Conservation (phyloP, 2,797 vertebrate genomes). For the Lepus oiostolus region DNA sequence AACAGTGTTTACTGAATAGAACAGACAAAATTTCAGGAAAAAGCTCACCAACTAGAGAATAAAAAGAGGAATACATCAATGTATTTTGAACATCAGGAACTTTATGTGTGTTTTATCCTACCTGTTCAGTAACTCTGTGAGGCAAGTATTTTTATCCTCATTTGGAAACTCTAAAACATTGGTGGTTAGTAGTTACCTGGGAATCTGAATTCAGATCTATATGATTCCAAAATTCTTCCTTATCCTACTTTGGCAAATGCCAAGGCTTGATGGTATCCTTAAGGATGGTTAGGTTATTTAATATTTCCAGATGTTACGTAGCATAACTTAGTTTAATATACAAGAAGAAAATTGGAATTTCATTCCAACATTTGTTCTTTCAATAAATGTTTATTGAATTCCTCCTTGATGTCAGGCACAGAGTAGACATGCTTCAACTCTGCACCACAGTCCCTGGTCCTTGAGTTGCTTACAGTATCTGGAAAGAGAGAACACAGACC, state of each 20-base stretch:
- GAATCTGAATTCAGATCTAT: background rate
- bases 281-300: background rate
- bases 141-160: background rate
- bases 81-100: background rate
- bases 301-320: background rate
- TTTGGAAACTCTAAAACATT: slow-evolving; percentile 18
- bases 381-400: background rate
- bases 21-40: slow-evolving; percentile 1
- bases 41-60: background rate
- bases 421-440: background rate
- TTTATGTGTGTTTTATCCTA: background rate
- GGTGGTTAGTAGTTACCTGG: background rate
- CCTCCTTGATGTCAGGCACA: background rate
- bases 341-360: slow-evolving; percentile 8
- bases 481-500: background rate
- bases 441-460: background rate
- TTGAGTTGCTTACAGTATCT: background rate
- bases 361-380: background rate
- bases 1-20: background rate
- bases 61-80: background rate
- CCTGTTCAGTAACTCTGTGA: background rate
- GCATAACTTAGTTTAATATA: background rate
- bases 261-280: background rate
- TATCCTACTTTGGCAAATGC: background rate
- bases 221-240: slow-evolving; percentile 26